Conservation (phyloP, 2,888 invertebrate species). For the Dicyrtomina minuta region DNA sequence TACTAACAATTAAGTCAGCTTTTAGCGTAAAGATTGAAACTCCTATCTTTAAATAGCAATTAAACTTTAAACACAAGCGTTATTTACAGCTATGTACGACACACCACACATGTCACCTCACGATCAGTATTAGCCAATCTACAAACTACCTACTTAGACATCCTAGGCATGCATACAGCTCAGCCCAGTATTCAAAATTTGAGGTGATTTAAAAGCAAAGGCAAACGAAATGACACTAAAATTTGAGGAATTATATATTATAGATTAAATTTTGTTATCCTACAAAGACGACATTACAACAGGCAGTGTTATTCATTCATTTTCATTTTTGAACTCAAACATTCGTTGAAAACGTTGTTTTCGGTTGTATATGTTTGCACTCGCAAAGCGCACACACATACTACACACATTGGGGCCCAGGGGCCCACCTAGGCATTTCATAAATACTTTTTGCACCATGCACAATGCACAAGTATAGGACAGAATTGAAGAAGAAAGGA, state of each 20-base stretch:
- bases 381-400: slow-evolving; percentile 2
- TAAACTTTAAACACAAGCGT: slow-evolving; percentile 18
- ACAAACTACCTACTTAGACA: neutral
- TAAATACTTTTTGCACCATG: neutral
- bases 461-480: neutral
- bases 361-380: neutral
- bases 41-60: slow-evolving; percentile 12
- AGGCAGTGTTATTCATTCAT: too few species aligned
- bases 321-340: neutral
- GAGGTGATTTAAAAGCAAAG: slow-evolving; percentile 12
- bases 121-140: neutral
- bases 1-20: neutral
- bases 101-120: neutral
- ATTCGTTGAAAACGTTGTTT: slow-evolving; percentile 13
- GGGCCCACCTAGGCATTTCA: too few species aligned
- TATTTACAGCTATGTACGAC: too few species aligned
- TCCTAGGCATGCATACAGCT: neutral
- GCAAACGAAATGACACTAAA: slow-evolving; percentile 19
- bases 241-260: too few species aligned
- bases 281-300: too few species aligned
- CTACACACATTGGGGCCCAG: too few species aligned
- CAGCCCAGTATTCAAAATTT: slow-evolving; percentile 7
- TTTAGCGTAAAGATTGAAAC: neutral
- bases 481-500: neutral
- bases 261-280: too few species aligned